These are phyloP conservation scores for Drosophila suboccidentalis DNA, from an alignment of 2,888 invertebrate genomes.

Conservation along the genomic window DNA sequence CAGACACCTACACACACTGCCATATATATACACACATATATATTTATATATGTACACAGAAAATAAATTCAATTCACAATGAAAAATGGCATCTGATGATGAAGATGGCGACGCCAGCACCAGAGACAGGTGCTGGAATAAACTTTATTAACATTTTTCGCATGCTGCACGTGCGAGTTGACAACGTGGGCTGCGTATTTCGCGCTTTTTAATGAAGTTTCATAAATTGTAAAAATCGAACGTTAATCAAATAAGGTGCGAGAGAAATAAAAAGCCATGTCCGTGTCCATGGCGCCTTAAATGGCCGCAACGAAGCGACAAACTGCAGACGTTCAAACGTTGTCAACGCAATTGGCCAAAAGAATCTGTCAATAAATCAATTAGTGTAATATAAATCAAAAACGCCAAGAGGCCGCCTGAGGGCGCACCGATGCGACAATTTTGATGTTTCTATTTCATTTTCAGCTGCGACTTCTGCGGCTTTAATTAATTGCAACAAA, in stretches of 20 bases:
- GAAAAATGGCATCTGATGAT: conserved; percentile 75
- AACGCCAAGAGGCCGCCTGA: conserved; percentile 34
- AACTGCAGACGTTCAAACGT: conserved; percentile 52
- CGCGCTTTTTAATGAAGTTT: conserved; percentile 76
- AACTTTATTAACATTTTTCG: conserved; percentile 80
- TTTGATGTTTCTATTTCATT: conserved; percentile 67
- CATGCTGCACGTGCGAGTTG: conserved; percentile 72
- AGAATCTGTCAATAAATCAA: conserved; percentile 78
- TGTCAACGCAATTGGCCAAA: conserved; percentile 59
- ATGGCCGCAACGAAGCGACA: conserved; percentile 65
- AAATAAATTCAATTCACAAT: conserved; percentile 76
- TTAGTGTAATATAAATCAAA: conserved; percentile 75
- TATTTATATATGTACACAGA: conserved; percentile 19
- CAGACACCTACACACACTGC: conserved; percentile 18
- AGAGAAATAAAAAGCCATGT: conserved; percentile 50
- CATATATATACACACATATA: conserved; percentile 17
- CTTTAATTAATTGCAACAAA: conserved; percentile 77
- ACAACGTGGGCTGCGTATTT: conserved; percentile 57
- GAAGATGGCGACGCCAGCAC: conserved; percentile 61
- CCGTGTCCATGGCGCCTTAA: conserved; percentile 61
- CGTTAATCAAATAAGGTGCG: conserved; percentile 78
- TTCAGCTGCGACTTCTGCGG: conserved; percentile 44
- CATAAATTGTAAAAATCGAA: conserved; percentile 78
- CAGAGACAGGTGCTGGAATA: conserved; percentile 49
- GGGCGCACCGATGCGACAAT: conserved; percentile 35